Evolutionary conservation across 92 coral and sea anemone species (phyloP).

Genomic region (Pocillopora meandrina): DNA sequence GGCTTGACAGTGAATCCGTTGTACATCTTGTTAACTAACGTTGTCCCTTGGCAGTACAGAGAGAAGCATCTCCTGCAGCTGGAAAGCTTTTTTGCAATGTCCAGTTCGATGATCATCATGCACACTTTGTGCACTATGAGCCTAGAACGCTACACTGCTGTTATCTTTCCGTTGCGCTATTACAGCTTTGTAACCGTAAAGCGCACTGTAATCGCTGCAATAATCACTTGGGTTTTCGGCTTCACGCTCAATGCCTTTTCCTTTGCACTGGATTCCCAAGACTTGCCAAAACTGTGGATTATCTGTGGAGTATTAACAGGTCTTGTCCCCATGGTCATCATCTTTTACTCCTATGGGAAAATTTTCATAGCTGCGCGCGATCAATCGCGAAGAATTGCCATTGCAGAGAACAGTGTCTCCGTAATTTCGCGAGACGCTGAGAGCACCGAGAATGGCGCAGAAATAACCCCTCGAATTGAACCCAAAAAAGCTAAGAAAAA

Average conservation of each 20-base stretch:
- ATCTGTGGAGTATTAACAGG: conserved; percentile 40
- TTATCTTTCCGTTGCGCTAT: conserved; percentile 32
- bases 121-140: conserved; percentile 60
- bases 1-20: conserved; percentile 72
- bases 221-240: conserved; percentile 58
- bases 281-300: conserved; percentile 68
- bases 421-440: conserved; percentile 1
- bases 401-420: conserved; percentile 24
- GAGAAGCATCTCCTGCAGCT: conserved; percentile 43
- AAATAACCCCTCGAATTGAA: conserved; percentile 29
- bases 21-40: conserved; percentile 32
- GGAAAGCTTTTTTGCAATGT: conserved; percentile 61
- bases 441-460: neutral
- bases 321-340: conserved; percentile 43
- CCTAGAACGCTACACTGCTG: conserved; percentile 68
- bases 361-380: conserved; percentile 57
- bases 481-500: conserved; percentile 63
- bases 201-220: conserved; percentile 44
- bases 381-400: conserved; percentile 47
- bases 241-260: conserved; percentile 39
- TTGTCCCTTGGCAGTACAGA: conserved; percentile 50
- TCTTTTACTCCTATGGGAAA: conserved; percentile 55
- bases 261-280: conserved; percentile 29
- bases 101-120: conserved; percentile 53
- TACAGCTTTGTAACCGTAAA: conserved; percentile 38